phyloP scores from a whole-genome alignment of 2,113 vertebrate species.

The Dipodomys merriami region DNA sequence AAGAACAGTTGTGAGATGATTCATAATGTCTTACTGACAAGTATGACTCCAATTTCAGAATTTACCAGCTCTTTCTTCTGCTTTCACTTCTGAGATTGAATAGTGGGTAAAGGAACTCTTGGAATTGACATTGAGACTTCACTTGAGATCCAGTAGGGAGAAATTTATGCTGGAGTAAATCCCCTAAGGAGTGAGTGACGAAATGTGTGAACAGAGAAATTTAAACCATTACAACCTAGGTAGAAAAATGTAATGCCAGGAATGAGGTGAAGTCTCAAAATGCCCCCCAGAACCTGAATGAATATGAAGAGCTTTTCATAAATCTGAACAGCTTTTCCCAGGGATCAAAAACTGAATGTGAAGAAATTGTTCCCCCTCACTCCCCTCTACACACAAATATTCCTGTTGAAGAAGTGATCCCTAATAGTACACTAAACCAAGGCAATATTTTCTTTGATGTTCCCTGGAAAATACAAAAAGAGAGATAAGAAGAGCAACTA shows the following conservation, averaged over 20 bases:
- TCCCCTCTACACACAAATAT: background rate
- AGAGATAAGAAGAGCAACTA: background rate
- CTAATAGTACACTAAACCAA: background rate
- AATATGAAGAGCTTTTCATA: background rate
- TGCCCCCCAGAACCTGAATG: background rate
- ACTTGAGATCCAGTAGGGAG: background rate
- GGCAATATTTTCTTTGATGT: background rate
- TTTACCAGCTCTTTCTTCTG: background rate
- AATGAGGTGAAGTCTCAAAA: background rate
- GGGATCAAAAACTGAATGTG: background rate
- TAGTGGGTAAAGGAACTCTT: background rate
- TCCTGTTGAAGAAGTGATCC: background rate
- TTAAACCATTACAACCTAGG: background rate
- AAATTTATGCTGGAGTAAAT: background rate
- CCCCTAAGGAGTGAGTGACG: background rate
- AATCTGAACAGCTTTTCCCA: background rate
- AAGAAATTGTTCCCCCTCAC: background rate
- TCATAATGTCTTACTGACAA: background rate
- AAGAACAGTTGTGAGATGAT: background rate
- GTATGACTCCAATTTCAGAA: background rate
- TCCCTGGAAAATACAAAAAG: background rate
- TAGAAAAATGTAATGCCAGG: conserved; percentile 1
- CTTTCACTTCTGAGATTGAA: background rate
- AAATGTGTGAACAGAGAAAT: background rate
- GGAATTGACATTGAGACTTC: conserved; percentile 15